Evolutionary conservation across 2,888 invertebrate species (phyloP), one percentile per base, ranked within the genome.

Genomic region (Hyposoter dolosus): DNA sequence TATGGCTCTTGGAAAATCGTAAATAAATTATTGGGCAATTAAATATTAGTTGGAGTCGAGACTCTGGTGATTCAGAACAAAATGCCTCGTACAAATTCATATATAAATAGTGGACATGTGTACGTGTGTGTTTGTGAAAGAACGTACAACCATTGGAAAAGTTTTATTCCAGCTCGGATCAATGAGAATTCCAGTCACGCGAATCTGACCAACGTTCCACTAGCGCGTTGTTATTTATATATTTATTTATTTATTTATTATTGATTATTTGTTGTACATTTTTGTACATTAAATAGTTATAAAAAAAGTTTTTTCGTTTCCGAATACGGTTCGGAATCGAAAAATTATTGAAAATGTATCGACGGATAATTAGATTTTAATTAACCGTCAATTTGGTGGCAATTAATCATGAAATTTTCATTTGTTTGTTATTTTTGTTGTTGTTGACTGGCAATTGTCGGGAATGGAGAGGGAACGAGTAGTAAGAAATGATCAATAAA

Each of bases 121-220:
- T 40, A 40, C 40, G 40, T 28, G 17, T 53, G 65, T 71, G 66
- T 77, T 32, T 68, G 53, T 47, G 32, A 77, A 72, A 82, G 50
- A 79, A 47, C 75, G 79, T 82, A 74, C 79, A 53, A 79, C 47
- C 83, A 72, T 85, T 43, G 71, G 80, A 82, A 80, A 79, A 83
- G 56, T 80, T 85, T 83, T 76, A 79, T 80, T 83, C 76, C 43
- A 47, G 75, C 75, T 71, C 66, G 66, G 71, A 85, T 85, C 79
- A 80, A 85, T 85, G 83, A 80, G 75, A 85, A 85, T 83, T 85
- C 83, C 79, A 83, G 82, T 85, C 85, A 82, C 82, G 85, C 85
- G 76, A 78, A 79, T 65, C 78, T 63, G 68, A 69, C 74, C 72
- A 28, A 82, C 85, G 74, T 66, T 53, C 74, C 12, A 45, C 68